Conservation (phyloP, 1,140 invertebrate genomes). For the Aphelenchoides fujianensis region DNA sequence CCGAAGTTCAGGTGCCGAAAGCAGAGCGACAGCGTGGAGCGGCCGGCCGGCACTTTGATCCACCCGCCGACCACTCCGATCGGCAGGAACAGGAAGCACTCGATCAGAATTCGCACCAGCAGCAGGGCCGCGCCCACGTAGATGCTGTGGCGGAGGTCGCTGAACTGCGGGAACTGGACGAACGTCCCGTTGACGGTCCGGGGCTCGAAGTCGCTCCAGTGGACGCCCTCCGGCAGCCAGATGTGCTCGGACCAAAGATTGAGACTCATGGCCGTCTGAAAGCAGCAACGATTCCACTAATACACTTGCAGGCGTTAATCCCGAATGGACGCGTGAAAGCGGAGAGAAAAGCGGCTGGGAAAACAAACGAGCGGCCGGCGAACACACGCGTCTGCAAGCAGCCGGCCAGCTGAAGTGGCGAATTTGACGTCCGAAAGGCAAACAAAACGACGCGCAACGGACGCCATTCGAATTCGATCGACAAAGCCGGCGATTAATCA, state of each 20-base stretch:
- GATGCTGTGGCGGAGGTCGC: constrained; percentile 54
- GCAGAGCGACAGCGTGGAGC: constrained; percentile 9
- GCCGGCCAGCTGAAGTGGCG: too few relatives aligned
- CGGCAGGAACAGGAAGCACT: constrained; percentile 57
- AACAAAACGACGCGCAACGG: too few relatives aligned
- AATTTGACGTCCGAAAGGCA: too few relatives aligned
- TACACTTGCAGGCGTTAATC: too few relatives aligned
- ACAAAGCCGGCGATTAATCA: too few relatives aligned
- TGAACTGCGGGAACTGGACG: constrained; percentile 49
- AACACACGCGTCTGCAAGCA: too few relatives aligned
- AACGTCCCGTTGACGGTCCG: constrained; percentile 6
- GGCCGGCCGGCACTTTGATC: constrained; percentile 26
- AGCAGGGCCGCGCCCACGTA: constrained; percentile 47
- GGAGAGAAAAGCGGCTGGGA: too few relatives aligned
- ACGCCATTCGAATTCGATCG: too few relatives aligned
- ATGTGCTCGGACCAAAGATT: constrained; percentile 19
- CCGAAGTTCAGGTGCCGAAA: constrained; percentile 13
- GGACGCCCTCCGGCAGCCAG: constrained; percentile 17
- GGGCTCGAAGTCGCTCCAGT: constrained; percentile 16
- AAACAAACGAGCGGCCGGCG: too few relatives aligned
- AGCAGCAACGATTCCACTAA: too few relatives aligned
- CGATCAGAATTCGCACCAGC: constrained; percentile 54
- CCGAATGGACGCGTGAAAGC: too few relatives aligned
- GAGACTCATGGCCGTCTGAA: constrained; percentile 3
- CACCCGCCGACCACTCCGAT: constrained; percentile 53